These are phyloP conservation scores for Martes martes DNA, from an alignment of 2,113 vertebrate species.

Conservation along the genomic window DNA sequence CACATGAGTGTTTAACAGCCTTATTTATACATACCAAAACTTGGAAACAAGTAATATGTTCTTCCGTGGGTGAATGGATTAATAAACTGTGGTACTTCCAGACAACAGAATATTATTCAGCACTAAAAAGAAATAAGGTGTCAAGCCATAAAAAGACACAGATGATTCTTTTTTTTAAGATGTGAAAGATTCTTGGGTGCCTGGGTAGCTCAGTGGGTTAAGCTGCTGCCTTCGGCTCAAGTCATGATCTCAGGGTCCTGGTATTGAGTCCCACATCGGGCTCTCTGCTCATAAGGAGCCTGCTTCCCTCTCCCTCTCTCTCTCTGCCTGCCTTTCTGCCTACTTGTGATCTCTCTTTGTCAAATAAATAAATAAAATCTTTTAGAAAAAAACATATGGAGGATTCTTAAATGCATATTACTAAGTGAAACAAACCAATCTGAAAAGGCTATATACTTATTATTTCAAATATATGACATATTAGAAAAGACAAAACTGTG, in stretches of 20 bases:
- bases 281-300: too few species aligned
- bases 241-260: too few species aligned
- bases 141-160: not conserved
- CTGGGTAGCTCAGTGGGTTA: too few species aligned
- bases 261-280: too few species aligned
- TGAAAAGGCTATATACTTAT: not conserved
- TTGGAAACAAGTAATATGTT: not conserved
- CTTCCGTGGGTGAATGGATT: not conserved
- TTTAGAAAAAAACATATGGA: too few species aligned
- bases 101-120: not conserved
- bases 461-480: not conserved
- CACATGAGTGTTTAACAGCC: not conserved
- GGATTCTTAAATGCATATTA: not conserved
- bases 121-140: not conserved
- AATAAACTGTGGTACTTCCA: not conserved
- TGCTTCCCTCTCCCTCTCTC: too few species aligned
- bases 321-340: too few species aligned
- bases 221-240: too few species aligned
- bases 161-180: not conserved
- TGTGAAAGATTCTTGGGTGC: not conserved
- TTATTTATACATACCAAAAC: not conserved
- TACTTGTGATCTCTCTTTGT: too few species aligned
- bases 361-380: too few species aligned
- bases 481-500: not conserved
- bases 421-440: not conserved